Percentiles rank a stretch among this genome's conserved stretches.
Conservation (phyloP, 1,140 invertebrate species). For the Adelges cooleyi region DNA sequence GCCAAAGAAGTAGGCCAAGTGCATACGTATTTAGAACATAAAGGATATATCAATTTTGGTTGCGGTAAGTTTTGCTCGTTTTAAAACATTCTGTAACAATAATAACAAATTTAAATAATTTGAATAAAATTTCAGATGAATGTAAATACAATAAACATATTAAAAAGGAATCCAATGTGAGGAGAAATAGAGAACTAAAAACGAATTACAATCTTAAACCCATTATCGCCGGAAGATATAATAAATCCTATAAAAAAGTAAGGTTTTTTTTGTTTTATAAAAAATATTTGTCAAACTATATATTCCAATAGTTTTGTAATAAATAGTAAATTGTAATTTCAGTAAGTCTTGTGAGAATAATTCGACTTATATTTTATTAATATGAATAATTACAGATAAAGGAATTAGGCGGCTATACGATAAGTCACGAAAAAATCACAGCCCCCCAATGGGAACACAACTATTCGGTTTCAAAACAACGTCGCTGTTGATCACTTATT, state of each 20-base stretch:
- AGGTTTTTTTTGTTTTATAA: background rate
- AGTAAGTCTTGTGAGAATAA: background rate
- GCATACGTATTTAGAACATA: conserved; percentile 50
- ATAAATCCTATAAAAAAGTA: conserved; percentile 14
- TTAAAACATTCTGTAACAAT: no score
- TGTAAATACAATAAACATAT: conserved; percentile 11
- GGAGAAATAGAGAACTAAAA: conserved; percentile 2
- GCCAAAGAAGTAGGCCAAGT: conserved; percentile 51
- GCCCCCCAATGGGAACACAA: background rate
- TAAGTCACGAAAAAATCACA: conserved; percentile 4
- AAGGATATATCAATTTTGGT: conserved; percentile 53
- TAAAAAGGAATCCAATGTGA: conserved; percentile 2
- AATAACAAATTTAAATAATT: no score
- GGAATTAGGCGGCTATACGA: conserved; percentile 17
- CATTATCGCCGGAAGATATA: background rate
- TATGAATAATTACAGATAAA: conserved; percentile 6
- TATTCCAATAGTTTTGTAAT: no score
- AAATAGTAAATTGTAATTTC: no score
- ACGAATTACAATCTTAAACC: conserved; percentile 15
- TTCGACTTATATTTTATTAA: background rate
- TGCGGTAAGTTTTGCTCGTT: conserved; percentile 43
- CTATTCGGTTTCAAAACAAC: background rate
- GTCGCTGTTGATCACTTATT: background rate
- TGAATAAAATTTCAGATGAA: conserved; percentile 14
- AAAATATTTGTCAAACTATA: no score